phyloP scores from a whole-genome alignment of 2,113 vertebrate genomes.

The Tachysurus fulvidraco region DNA sequence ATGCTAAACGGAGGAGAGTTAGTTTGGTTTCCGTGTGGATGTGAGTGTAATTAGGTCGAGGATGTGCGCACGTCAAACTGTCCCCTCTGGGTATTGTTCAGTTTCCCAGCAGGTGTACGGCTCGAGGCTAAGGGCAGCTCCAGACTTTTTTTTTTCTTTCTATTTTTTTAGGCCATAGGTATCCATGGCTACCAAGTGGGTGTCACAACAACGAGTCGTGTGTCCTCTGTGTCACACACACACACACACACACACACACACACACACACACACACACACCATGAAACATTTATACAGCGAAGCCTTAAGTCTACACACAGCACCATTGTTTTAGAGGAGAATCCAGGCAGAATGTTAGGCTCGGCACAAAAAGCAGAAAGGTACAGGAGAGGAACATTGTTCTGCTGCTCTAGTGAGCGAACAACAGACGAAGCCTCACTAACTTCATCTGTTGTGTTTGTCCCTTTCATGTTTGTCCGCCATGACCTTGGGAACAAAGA shows the following conservation, averaged over 20 bases:
- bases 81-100: background rate
- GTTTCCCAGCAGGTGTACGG: constrained; percentile 10
- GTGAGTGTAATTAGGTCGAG: constrained; percentile 54
- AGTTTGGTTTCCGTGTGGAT: constrained; percentile 25
- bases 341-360: constrained; percentile 25
- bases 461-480: constrained; percentile 32
- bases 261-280: constrained; percentile 46
- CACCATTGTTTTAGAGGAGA: background rate
- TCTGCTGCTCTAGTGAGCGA: background rate
- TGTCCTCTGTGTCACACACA: constrained; percentile 59
- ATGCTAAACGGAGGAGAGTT: background rate
- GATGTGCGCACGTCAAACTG: background rate
- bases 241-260: constrained; percentile 46
- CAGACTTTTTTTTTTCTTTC: constrained; percentile 49
- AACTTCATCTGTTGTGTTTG: constrained; percentile 32
- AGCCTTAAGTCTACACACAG: background rate
- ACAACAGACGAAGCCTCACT: background rate
- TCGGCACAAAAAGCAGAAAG: constrained; percentile 12
- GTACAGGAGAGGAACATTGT: background rate
- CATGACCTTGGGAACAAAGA: constrained; percentile 59
- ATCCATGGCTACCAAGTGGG: constrained; percentile 65
- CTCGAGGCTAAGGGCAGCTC: background rate
- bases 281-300: constrained; percentile 72
- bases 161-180: constrained; percentile 54
- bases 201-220: constrained; percentile 57